Evolutionary conservation across 2,797 vertebrate genomes (phyloP), one percentile per base, ranked within the genome.

Genomic region (Malurus leucopterus): DNA sequence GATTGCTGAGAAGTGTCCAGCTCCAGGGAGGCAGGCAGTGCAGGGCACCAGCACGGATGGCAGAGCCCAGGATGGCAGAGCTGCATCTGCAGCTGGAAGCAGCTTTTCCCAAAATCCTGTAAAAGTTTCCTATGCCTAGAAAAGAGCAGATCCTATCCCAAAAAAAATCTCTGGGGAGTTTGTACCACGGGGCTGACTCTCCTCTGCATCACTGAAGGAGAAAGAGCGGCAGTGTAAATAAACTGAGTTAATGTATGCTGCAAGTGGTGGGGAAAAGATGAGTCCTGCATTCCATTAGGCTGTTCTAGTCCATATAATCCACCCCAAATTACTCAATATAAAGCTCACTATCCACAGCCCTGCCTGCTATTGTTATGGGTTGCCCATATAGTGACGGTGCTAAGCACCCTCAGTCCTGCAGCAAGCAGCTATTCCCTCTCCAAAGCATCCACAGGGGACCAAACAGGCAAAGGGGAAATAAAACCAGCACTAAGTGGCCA

Each of bases 241-340:
- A 86, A 77, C 13, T 5, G 55, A 70, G 27, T 61, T 86, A 86
- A 84, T 5, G 9, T 14, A 17, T 44, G 41, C 23, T 54, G 50
- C 64, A 88, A 89, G 57, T 21, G 14, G 30, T n/a, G 32, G 40
- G 68, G 43, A 64, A 43, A 81, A 68, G 61, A 90, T 54, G 67
- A 81, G 71, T 49, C 43, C 61, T 53, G 59, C 50, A 34, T 84
- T 76, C 70, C 79, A 32, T 91, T 88, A 51, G 67, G 9, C 46
- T 51, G 76, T 88, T 94, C 93, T 57, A 82, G 89, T 87, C 83
- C 89, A 79, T 94, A 87, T 78, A 92, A 94, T 81, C 82, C 49
- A 4, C 73, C 89, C 67, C 59, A 90, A 85, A 92, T 76, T 46
- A 54, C 59, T 81, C 76, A 57, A 30, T 79, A 76, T n/a, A 68